phyloP scores from a whole-genome alignment of 2,888 invertebrate species.

The Mimumesa dahlbomi region DNA sequence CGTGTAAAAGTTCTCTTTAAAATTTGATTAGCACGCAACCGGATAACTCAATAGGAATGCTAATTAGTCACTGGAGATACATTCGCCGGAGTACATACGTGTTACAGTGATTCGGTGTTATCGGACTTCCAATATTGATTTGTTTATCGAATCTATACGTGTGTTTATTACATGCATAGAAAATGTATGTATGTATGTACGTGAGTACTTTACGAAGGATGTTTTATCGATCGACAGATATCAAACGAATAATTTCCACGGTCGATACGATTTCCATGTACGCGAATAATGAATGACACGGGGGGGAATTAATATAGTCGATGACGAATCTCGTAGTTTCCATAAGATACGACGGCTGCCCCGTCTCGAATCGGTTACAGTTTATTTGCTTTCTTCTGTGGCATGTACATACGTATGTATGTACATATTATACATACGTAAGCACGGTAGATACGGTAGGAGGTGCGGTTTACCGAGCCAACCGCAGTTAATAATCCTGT shows the following conservation, averaged over 20 bases:
- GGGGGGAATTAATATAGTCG: background rate
- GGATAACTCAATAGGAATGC: background rate
- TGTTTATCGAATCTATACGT: constrained; percentile 20
- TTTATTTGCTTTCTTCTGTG: constrained; percentile 54
- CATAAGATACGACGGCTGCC: constrained; percentile 5
- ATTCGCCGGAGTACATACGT: background rate
- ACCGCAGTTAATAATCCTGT: constrained; percentile 71
- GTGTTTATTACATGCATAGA: too few species aligned
- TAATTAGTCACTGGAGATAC: constrained; percentile 23
- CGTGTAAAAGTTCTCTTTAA: constrained; percentile 1
- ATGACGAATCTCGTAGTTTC: constrained; percentile 14
- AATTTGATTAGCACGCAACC: background rate
- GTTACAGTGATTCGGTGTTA: constrained; percentile 17
- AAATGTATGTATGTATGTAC: too few species aligned
- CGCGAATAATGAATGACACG: background rate
- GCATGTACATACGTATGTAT: too few species aligned
- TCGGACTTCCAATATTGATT: constrained; percentile 29
- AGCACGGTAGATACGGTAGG: constrained; percentile 48
- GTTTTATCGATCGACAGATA: constrained; percentile 13
- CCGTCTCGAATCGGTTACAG: constrained; percentile 23
- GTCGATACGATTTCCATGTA: background rate
- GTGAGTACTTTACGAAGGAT: constrained; percentile 19
- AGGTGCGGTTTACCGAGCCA: constrained; percentile 67
- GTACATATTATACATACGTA: constrained; percentile 34
- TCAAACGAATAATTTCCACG: constrained; percentile 14